A percentile compares a stretch with the other conserved stretches of the same genome.
Evolutionary conservation across 2,888 invertebrate genomes (phyloP).

Genomic region (Tetranychus truncatus): DNA sequence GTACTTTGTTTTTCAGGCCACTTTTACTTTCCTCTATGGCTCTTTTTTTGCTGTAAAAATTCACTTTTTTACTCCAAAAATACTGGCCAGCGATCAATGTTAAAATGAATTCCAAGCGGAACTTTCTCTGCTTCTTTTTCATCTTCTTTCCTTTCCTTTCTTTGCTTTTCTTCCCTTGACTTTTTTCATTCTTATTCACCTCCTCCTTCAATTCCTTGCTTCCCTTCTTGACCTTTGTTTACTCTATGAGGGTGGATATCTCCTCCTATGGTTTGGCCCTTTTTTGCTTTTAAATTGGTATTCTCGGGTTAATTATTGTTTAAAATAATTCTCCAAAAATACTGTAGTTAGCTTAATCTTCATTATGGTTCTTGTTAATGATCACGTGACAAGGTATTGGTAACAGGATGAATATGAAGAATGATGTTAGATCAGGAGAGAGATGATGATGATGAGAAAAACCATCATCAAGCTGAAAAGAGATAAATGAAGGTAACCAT

Average conservation of each 20-base stretch:
- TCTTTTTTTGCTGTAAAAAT: background rate
- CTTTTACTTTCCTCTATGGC: background rate
- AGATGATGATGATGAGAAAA: background rate
- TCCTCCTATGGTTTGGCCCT: background rate
- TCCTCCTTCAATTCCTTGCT: background rate
- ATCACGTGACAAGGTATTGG: background rate
- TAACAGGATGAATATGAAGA: background rate
- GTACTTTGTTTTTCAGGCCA: background rate
- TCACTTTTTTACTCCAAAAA: background rate
- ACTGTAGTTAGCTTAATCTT: background rate
- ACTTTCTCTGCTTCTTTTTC: background rate
- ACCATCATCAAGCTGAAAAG: background rate
- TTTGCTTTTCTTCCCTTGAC: background rate
- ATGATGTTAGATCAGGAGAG: background rate
- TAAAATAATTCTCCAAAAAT: background rate
- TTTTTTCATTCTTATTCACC: background rate
- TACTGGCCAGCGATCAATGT: background rate
- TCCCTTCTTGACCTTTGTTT: background rate
- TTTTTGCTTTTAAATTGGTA: background rate
- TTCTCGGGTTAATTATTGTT: background rate
- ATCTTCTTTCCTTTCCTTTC: background rate
- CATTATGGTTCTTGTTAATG: background rate
- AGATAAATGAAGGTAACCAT: background rate
- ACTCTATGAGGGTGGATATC: background rate
- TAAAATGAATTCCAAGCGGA: background rate